These are phyloP conservation scores for Xiphydria camelus DNA, from an alignment of 2,888 invertebrate genomes.

Conservation along the genomic window DNA sequence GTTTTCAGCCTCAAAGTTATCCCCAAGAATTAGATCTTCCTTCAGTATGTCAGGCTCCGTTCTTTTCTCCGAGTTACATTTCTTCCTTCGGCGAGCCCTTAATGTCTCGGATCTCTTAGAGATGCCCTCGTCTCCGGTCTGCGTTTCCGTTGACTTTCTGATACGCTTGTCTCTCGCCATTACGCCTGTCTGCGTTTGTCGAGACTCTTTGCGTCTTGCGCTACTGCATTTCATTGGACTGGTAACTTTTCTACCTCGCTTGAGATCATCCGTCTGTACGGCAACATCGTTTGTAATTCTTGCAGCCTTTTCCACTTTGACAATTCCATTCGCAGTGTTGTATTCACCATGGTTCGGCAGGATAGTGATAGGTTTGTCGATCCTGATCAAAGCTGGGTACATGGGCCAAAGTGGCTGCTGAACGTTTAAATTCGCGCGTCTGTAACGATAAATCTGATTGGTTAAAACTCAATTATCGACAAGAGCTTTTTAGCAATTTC, in stretches of 20 bases:
- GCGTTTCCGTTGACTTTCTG: slow-evolving; percentile 47
- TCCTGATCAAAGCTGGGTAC: no score
- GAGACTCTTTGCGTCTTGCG: slow-evolving; percentile 36
- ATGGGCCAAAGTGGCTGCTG: no score
- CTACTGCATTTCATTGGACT: slow-evolving; percentile 31
- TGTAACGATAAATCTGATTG: slow-evolving; percentile 11
- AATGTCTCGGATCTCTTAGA: slow-evolving; percentile 11
- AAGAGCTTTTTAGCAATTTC: no score
- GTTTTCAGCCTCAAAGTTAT: slow-evolving; percentile 34
- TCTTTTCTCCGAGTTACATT: slow-evolving; percentile 13
- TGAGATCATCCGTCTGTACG: slow-evolving; percentile 49
- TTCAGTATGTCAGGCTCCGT: slow-evolving; percentile 26
- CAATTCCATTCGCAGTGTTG: slow-evolving; percentile 13
- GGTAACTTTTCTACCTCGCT: slow-evolving; percentile 27
- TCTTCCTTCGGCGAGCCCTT: slow-evolving; percentile 17
- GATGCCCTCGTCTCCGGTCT: slow-evolving; percentile 30
- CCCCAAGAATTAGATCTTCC: slow-evolving; percentile 32
- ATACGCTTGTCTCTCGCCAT: slow-evolving; percentile 33
- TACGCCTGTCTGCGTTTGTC: slow-evolving; percentile 49
- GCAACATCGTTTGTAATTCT: slow-evolving; percentile 27
- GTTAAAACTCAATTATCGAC: slow-evolving; percentile 5
- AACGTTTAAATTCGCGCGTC: slow-evolving; percentile 26
- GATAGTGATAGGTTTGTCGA: slow-evolving; percentile 35
- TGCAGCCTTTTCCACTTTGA: slow-evolving; percentile 2
- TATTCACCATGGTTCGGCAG: slow-evolving; percentile 26